Conservation (phyloP, 2,888 invertebrate genomes). For the Scaptomyza cyrtandrae region DNA sequence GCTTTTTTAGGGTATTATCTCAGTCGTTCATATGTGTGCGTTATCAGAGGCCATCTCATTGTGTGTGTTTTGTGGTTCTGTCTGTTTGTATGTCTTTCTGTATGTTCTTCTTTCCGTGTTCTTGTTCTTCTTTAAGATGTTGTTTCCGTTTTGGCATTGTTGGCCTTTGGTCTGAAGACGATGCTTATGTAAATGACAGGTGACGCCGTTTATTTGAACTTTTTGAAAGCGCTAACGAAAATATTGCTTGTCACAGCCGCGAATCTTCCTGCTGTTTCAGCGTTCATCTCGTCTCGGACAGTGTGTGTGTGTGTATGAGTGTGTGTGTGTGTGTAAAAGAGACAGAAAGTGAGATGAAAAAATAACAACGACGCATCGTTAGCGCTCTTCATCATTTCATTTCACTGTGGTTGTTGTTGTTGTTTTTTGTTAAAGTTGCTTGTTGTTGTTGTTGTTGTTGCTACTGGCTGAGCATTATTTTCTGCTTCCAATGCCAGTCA, state of each 20-base stretch:
- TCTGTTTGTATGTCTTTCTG: background rate
- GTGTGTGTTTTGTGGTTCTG: background rate
- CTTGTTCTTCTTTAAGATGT: background rate
- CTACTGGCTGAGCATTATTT: constrained; percentile 44
- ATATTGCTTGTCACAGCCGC: constrained; percentile 21
- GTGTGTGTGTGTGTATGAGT: background rate
- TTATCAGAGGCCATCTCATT: background rate
- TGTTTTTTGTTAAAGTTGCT: background rate
- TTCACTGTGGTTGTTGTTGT: constrained; percentile 19
- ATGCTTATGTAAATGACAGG: constrained; percentile 60
- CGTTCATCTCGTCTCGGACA: too few species aligned
- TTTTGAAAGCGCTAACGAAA: constrained; percentile 30
- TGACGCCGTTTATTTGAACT: constrained; percentile 61
- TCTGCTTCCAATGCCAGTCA: constrained; percentile 46
- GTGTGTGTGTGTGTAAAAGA: background rate
- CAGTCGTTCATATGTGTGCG: background rate
- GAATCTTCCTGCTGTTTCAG: background rate
- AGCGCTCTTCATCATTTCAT: constrained; percentile 38
- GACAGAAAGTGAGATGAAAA: background rate
- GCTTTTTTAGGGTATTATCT: background rate
- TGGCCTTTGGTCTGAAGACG: constrained; percentile 17
- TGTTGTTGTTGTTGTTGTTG: constrained; percentile 1
- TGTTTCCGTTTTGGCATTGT: constrained; percentile 21
- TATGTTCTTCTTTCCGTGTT: background rate
- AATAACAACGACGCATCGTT: constrained; percentile 17